These are phyloP conservation scores for Acronicta leporina DNA, from an alignment of 2,888 invertebrate genomes.

Conservation along the genomic window DNA sequence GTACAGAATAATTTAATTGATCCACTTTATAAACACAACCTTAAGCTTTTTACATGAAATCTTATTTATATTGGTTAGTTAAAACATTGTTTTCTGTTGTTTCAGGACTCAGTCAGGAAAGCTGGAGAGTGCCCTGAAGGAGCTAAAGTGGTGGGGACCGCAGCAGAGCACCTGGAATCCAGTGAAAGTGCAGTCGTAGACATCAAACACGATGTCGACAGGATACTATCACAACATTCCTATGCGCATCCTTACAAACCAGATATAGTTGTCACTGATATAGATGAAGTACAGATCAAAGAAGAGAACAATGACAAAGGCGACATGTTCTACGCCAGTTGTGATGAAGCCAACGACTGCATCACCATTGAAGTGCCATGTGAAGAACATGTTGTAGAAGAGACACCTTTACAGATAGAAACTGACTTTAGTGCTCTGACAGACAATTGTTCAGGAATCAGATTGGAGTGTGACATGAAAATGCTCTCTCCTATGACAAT, in stretches of 20 bases:
- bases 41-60: not conserved
- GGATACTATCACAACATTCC: slow-evolving; percentile 86
- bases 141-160: slow-evolving; percentile 95
- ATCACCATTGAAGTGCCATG: slow-evolving; percentile 92
- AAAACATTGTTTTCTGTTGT: slow-evolving; percentile 42
- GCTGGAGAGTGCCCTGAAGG: slow-evolving; percentile 82
- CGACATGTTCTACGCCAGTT: slow-evolving; percentile 92
- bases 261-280: slow-evolving; percentile 56
- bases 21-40: too few species aligned
- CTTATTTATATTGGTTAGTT: not conserved
- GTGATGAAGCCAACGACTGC: slow-evolving; percentile 92
- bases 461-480: slow-evolving; percentile 80
- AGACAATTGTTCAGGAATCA: slow-evolving; percentile 68
- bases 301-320: slow-evolving; percentile 82
- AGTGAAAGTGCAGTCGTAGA: slow-evolving; percentile 89
- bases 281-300: slow-evolving; percentile 66
- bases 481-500: slow-evolving; percentile 83
- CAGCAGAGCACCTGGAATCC: slow-evolving; percentile 96
- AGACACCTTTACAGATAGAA: slow-evolving; percentile 68
- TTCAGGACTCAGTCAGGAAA: slow-evolving; percentile 77
- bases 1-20: too few species aligned
- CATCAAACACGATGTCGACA: slow-evolving; percentile 81
- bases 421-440: slow-evolving; percentile 72
- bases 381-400: slow-evolving; percentile 85
- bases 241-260: slow-evolving; percentile 85